Conservation (phyloP, 1,140 invertebrate species). For the Yoshiicerus persimilis region DNA sequence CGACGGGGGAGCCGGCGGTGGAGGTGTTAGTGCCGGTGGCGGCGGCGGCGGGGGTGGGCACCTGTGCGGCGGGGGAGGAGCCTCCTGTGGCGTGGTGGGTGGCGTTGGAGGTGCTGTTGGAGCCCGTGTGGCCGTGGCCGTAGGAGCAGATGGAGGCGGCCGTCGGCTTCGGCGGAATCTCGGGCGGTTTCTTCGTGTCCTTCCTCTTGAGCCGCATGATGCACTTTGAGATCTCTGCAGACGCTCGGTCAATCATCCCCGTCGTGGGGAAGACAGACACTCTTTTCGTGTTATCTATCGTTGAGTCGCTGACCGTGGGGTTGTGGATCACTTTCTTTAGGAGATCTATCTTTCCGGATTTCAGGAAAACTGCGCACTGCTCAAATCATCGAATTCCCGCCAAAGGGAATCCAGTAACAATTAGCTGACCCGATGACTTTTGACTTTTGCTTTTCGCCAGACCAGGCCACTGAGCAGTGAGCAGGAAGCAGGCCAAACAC, state of each 20-base stretch:
- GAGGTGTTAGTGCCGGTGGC: not conserved
- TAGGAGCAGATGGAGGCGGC: not conserved
- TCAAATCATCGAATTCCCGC: not conserved
- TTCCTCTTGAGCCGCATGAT: constrained; percentile 49
- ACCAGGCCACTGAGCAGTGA: not conserved
- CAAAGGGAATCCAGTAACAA: not conserved
- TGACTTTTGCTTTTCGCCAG: not conserved
- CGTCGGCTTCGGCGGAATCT: constrained; percentile 43
- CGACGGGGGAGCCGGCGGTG: not conserved
- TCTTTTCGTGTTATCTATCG: not conserved
- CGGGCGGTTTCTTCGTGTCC: constrained; percentile 44
- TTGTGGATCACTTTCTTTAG: not conserved
- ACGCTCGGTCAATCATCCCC: constrained; percentile 48
- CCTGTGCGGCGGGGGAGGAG: not conserved
- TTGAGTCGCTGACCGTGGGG: not conserved
- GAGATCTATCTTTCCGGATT: not conserved
- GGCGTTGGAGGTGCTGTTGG: not conserved
- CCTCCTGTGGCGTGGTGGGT: not conserved
- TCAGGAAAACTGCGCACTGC: not conserved
- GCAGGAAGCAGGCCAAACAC: not conserved
- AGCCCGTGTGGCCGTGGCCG: not conserved
- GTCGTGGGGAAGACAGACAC: constrained; percentile 35
- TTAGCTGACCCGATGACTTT: too few relatives aligned
- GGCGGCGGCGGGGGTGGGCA: not conserved
- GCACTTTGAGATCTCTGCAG: constrained; percentile 48